A percentile compares a stretch with the other conserved stretches of the same genome.
Evolutionary conservation across 2,797 vertebrate species (phyloP).

Genomic region (Distichodus sexfasciatus): DNA sequence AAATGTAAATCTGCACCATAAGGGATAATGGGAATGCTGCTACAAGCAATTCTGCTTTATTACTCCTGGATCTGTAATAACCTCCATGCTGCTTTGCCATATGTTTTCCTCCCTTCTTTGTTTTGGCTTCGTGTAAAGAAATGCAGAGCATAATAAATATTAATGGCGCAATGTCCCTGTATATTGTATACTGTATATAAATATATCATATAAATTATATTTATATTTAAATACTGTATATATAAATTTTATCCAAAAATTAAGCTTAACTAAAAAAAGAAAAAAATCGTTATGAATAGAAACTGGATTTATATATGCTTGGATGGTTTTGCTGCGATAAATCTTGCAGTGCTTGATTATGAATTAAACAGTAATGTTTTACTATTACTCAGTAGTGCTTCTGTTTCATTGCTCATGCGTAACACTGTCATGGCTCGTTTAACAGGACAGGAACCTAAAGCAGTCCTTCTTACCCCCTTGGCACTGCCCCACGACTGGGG

Average conservation of each 20-base stretch:
- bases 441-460: background rate
- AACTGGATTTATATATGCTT: background rate
- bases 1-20: conserved; percentile 29
- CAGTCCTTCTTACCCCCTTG: background rate
- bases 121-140: conserved; percentile 7
- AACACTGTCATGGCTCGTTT: background rate
- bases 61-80: conserved; percentile 32
- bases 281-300: background rate
- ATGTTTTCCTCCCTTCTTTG: conserved; percentile 22
- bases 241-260: no score
- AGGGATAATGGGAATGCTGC: conserved; percentile 36
- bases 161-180: background rate
- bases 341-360: background rate
- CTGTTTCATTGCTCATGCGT: no score
- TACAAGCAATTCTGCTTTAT: conserved; percentile 41
- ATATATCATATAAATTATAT: no score
- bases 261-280: background rate
- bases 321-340: background rate
- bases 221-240: no score
- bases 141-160: conserved; percentile 7
- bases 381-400: background rate
- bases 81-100: conserved; percentile 49
- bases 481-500: background rate
- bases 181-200: no score
- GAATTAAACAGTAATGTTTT: background rate